Conservation (phyloP, 2,888 invertebrate species). For the Coelopa pilipes region DNA sequence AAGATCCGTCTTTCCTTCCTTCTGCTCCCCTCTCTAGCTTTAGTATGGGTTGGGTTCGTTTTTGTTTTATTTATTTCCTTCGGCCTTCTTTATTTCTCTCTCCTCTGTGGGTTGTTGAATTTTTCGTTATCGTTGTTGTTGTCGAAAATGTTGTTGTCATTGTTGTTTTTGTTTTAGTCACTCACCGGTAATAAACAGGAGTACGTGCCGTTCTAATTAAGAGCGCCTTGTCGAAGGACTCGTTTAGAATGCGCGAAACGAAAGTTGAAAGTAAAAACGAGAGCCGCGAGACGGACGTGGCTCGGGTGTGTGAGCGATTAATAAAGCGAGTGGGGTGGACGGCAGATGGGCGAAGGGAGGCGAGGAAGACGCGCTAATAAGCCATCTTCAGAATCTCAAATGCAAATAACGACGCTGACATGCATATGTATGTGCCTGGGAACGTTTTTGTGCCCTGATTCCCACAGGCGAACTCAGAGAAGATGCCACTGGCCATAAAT, state of each 20-base stretch:
- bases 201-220: constrained; percentile 45
- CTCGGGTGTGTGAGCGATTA: not conserved
- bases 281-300: not conserved
- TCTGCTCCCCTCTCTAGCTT: not conserved
- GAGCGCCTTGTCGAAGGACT: constrained; percentile 7
- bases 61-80: not conserved
- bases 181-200: constrained; percentile 45
- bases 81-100: not conserved
- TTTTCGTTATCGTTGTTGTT: too few relatives aligned
- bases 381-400: not conserved
- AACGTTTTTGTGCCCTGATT: too few relatives aligned
- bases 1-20: not conserved
- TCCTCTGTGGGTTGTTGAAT: too few relatives aligned
- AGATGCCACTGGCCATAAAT: too few relatives aligned
- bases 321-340: not conserved
- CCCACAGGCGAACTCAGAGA: too few relatives aligned
- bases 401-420: not conserved
- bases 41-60: not conserved
- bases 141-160: too few relatives aligned
- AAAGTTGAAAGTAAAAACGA: not conserved
- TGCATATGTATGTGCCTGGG: too few relatives aligned
- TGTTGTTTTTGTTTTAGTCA: constrained; percentile 34
- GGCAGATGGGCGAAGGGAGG: not conserved
- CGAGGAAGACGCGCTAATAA: constrained; percentile 24
- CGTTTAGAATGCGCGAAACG: constrained; percentile 14